Evolutionary conservation across 2,113 vertebrate genomes (phyloP).

Genomic region (Lophius piscatorius): DNA sequence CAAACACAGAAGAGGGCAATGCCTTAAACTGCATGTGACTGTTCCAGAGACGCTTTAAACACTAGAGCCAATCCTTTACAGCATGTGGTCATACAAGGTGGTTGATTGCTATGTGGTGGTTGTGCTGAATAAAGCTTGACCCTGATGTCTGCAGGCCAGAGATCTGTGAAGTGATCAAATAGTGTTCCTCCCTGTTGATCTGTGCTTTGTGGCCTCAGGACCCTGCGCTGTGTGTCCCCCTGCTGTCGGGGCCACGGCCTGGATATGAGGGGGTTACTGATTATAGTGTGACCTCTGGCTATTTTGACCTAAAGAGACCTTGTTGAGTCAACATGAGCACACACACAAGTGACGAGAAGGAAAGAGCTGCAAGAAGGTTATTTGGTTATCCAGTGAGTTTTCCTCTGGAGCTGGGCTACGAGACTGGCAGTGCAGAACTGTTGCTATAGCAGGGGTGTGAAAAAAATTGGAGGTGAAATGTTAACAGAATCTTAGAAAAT

Average conservation of each 20-base stretch:
- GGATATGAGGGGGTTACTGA: conserved; percentile 53
- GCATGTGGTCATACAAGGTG: conserved; percentile 15
- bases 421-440: conserved; percentile 55
- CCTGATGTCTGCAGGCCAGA: conserved; percentile 55
- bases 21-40: conserved; percentile 16
- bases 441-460: conserved; percentile 45
- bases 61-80: not conserved
- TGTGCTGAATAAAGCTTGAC: conserved; percentile 57
- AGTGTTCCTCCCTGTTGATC: conserved; percentile 60
- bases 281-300: conserved; percentile 60
- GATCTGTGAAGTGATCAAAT: conserved; percentile 71
- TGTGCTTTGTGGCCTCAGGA: conserved; percentile 45
- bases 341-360: conserved; percentile 17
- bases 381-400: conserved; percentile 54
- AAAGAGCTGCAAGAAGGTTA: conserved; percentile 49
- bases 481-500: conserved; percentile 82
- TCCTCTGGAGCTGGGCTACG: conserved; percentile 47
- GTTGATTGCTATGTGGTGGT: conserved; percentile 21
- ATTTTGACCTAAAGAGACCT: conserved; percentile 48
- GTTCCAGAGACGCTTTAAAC: conserved; percentile 21
- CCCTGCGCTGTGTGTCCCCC: conserved; percentile 13
- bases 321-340: conserved; percentile 63
- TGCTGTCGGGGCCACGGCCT: conserved; percentile 52
- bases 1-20: conserved; percentile 43
- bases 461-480: conserved; percentile 80